A percentile compares a stretch with the other conserved stretches of the same genome.
Evolutionary conservation across 2,797 vertebrate species (phyloP).

Genomic region (Lepidocolaptes lacrymiger): DNA sequence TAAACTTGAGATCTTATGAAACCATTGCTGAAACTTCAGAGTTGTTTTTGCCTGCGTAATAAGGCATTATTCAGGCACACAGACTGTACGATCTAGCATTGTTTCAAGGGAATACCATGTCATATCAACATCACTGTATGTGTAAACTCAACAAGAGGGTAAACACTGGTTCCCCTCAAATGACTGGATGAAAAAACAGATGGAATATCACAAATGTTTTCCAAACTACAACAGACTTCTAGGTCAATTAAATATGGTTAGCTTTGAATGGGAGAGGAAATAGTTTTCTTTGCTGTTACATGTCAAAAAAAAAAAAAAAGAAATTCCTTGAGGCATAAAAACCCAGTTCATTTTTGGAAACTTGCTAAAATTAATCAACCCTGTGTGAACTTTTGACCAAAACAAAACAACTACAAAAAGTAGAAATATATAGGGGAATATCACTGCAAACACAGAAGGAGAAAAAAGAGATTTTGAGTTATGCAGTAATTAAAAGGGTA

Average conservation of each 20-base stretch:
- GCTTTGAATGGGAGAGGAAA: constrained; percentile 86
- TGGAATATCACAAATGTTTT: constrained; percentile 85
- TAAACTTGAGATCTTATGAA: constrained; percentile 74
- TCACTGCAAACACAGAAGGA: not conserved
- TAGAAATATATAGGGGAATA: not conserved
- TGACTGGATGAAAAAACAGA: constrained; percentile 79
- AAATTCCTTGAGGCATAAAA: constrained; percentile 78
- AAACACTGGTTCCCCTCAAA: constrained; percentile 84
- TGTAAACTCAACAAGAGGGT: constrained; percentile 81
- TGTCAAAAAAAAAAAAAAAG: constrained; percentile 73
- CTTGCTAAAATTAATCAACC: constrained; percentile 71
- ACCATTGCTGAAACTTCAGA: constrained; percentile 75
- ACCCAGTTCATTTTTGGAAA: constrained; percentile 78
- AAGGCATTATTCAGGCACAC: constrained; percentile 80
- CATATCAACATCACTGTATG: constrained; percentile 79
- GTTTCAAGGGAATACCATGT: constrained; percentile 84
- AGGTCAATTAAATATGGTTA: constrained; percentile 87
- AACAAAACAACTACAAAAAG: not conserved
- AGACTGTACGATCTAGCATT: constrained; percentile 71
- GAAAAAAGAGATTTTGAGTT: not conserved
- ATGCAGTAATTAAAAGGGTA: not conserved
- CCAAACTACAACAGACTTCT: constrained; percentile 85
- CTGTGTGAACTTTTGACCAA: constrained; percentile 1
- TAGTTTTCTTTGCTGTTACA: constrained; percentile 88
- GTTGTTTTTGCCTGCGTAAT: constrained; percentile 80